phyloP scores from a whole-genome alignment of 2,888 invertebrate genomes.

The Tryphoninae sp. region DNA sequence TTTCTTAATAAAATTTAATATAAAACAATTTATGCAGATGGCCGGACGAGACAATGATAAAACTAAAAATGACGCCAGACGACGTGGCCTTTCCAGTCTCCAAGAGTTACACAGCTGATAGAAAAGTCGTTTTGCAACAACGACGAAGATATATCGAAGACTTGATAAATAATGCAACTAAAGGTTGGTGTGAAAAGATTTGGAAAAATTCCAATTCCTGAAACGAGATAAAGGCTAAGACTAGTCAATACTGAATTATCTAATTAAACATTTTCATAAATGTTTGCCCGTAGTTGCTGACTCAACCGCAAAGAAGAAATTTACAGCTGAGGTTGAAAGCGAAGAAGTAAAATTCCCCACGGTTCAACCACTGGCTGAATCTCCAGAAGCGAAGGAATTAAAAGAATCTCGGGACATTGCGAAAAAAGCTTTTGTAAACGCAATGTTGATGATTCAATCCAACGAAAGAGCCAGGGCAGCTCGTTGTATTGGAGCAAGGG shows the following conservation, averaged over 20 bases:
- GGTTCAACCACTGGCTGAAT: conserved; percentile 34
- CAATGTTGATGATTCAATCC: conserved; percentile 71
- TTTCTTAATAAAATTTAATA: too few species aligned
- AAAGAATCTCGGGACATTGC: conserved; percentile 57
- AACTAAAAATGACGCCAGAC: conserved; percentile 87
- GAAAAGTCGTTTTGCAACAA: conserved; percentile 71
- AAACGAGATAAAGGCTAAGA: conserved; percentile 7
- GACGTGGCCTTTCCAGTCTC: conserved; percentile 86
- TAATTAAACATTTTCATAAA: background rate
- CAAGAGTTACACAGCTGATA: conserved; percentile 85
- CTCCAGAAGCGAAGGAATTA: conserved; percentile 62
- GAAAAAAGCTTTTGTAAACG: conserved; percentile 52
- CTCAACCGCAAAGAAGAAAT: background rate
- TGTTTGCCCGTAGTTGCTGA: conserved; percentile 13
- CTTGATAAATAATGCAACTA: conserved; percentile 67
- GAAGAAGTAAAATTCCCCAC: conserved; percentile 4
- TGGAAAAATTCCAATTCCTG: background rate
- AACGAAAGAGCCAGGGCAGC: conserved; percentile 74
- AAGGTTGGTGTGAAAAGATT: conserved; percentile 5
- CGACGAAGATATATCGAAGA: conserved; percentile 73
- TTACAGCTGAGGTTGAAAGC: background rate
- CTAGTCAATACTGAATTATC: background rate
- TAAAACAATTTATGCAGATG: conserved; percentile 82
- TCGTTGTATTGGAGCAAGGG: conserved; percentile 64
- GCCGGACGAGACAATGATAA: conserved; percentile 87